Conservation (phyloP, 2,113 vertebrate species). For the Terrapene triunguis region DNA sequence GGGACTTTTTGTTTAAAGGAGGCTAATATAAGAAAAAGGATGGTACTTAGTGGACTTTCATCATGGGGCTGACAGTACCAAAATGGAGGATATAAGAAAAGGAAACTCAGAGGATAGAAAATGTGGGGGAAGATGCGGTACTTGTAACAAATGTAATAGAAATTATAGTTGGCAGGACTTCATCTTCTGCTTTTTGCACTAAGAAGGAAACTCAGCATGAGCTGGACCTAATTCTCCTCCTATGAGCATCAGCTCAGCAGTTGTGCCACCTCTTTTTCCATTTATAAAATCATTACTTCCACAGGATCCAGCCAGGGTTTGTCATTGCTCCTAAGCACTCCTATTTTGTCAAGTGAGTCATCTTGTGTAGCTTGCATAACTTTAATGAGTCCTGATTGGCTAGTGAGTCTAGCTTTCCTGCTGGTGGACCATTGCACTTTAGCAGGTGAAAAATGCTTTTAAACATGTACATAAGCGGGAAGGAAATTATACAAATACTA, state of each 20-base stretch:
- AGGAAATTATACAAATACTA: not conserved
- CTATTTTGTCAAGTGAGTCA: accelerated
- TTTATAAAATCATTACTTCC: not conserved
- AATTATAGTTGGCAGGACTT: not conserved
- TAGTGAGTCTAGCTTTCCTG: not conserved
- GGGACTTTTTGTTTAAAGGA: not conserved
- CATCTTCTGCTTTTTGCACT: not conserved
- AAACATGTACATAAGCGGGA: not conserved
- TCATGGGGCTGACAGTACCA: not conserved
- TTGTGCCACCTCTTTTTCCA: not conserved
- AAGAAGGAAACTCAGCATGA: not conserved
- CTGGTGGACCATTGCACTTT: not conserved
- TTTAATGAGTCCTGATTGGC: not conserved
- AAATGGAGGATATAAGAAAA: not conserved
- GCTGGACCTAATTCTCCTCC: not conserved
- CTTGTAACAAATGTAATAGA: not conserved
- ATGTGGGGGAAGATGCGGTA: not conserved
- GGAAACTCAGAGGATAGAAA: not conserved
- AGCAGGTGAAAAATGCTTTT: not conserved
- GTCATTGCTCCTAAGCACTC: not conserved
- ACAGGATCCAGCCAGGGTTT: not conserved
- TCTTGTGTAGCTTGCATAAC: not conserved
- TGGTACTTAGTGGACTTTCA: not conserved
- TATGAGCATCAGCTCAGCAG: not conserved
- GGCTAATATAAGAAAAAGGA: not conserved